phyloP scores from a whole-genome alignment of 1,140 invertebrate genomes.

The Callitettix versicolor region DNA sequence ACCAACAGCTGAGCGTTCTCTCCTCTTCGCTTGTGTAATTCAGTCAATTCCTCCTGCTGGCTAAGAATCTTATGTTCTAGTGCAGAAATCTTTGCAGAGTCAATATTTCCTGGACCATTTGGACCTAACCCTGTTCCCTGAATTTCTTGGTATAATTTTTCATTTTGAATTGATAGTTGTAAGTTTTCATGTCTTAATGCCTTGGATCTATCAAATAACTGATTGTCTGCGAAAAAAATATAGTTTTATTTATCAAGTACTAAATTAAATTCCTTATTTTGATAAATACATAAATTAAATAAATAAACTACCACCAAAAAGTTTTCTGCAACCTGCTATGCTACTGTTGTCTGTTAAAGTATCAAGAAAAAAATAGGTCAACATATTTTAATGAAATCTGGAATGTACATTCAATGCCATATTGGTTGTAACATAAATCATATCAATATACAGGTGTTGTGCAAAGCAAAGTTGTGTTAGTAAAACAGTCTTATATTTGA shows the following conservation, averaged over 20 bases:
- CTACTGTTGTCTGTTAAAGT: not conserved
- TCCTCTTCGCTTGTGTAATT: slow-evolving; percentile 74
- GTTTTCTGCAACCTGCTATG: not conserved
- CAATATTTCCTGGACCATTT: slow-evolving; percentile 27
- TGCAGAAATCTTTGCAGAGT: slow-evolving; percentile 40
- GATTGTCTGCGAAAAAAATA: slow-evolving; percentile 59
- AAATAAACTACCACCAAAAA: not conserved
- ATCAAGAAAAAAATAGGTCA: not conserved
- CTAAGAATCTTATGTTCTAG: slow-evolving; percentile 75
- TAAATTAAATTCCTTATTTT: not conserved
- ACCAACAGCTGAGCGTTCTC: slow-evolving; percentile 90
- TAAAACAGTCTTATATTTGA: too few species aligned
- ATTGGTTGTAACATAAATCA: too few species aligned
- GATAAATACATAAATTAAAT: not conserved
- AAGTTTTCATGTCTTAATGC: slow-evolving; percentile 69
- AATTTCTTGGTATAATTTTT: slow-evolving; percentile 55
- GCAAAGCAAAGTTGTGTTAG: too few species aligned
- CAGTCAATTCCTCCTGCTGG: slow-evolving; percentile 87
- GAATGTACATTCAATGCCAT: too few species aligned
- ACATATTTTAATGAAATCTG: too few species aligned
- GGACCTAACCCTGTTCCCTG: slow-evolving; percentile 34
- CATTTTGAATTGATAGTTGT: slow-evolving; percentile 71
- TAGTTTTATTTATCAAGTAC: not conserved
- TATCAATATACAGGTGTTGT: too few species aligned
- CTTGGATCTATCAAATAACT: slow-evolving; percentile 71